Conservation (phyloP, 2,797 vertebrate genomes). For the Euphonia xanthogaster region DNA sequence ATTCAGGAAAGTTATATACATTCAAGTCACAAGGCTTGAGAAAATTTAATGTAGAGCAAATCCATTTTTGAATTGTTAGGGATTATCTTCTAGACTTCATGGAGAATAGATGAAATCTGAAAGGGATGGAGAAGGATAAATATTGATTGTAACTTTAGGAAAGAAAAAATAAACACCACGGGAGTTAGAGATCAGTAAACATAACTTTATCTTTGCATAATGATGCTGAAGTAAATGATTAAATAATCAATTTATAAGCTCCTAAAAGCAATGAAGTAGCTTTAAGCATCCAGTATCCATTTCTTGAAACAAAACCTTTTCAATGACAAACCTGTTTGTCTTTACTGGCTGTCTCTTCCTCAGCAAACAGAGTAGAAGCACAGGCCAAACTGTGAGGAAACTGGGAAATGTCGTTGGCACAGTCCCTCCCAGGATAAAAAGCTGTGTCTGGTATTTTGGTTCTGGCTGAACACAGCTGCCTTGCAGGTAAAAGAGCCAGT, state of each 20-base stretch:
- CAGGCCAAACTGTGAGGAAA: neutral
- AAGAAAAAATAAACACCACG: conserved; percentile 17
- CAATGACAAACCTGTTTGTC: neutral
- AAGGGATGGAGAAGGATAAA: neutral
- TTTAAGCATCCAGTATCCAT: neutral
- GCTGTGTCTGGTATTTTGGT: neutral
- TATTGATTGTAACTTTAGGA: conserved; percentile 7
- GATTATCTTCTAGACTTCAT: neutral
- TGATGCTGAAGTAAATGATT: neutral
- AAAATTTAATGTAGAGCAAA: neutral
- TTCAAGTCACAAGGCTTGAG: neutral
- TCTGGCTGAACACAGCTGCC: neutral
- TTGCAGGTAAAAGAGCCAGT: neutral
- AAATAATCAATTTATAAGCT: conserved; percentile 4
- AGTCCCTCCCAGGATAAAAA: neutral
- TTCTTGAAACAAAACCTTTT: neutral
- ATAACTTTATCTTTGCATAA: neutral
- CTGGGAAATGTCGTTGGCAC: neutral
- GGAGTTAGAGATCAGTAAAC: neutral
- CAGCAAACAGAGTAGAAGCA: neutral
- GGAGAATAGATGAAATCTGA: conserved; percentile 11
- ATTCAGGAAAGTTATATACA: neutral
- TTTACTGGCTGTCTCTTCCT: neutral
- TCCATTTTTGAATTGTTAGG: neutral
- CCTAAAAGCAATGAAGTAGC: neutral